Evolutionary conservation across 2,797 vertebrate species (phyloP).

Genomic region (Alauda arvensis): DNA sequence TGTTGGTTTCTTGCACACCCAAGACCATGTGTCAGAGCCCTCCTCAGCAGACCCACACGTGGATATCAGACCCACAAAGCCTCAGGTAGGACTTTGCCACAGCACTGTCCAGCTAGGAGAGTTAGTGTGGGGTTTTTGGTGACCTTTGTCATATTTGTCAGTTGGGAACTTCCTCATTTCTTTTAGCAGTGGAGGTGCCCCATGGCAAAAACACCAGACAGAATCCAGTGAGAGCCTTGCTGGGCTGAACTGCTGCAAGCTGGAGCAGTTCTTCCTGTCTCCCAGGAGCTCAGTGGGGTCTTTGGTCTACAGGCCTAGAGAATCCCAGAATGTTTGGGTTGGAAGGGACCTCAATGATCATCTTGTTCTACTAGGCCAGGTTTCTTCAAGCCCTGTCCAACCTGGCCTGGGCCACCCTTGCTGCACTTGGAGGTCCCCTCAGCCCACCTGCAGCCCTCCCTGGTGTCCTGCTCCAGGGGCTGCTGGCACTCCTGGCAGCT

Average conservation of each 20-base stretch:
- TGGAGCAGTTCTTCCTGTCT: neutral
- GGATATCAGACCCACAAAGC: neutral
- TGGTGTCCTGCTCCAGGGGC: neutral
- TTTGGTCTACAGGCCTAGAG: neutral
- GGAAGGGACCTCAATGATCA: neutral
- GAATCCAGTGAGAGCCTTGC: rapidly evolving
- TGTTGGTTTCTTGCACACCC: rapidly evolving
- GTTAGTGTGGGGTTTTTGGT: neutral
- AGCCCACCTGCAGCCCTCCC: neutral
- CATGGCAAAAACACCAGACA: rapidly evolving
- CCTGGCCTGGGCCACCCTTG: neutral
- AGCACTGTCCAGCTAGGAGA: neutral
- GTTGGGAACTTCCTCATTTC: neutral
- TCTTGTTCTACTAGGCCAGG: neutral
- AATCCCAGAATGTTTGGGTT: neutral
- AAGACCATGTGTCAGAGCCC: rapidly evolving
- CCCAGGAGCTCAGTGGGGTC: neutral
- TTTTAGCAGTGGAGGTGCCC: neutral
- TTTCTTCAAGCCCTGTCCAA: neutral
- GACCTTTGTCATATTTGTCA: neutral
- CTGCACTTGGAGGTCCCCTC: neutral
- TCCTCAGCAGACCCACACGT: neutral
- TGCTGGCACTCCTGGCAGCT: neutral
- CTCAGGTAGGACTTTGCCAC: neutral
- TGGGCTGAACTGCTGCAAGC: neutral